A percentile compares a stretch with the other conserved stretches of the same genome.
Conservation (phyloP, 2,797 vertebrate genomes). For the Botia almorhae region DNA sequence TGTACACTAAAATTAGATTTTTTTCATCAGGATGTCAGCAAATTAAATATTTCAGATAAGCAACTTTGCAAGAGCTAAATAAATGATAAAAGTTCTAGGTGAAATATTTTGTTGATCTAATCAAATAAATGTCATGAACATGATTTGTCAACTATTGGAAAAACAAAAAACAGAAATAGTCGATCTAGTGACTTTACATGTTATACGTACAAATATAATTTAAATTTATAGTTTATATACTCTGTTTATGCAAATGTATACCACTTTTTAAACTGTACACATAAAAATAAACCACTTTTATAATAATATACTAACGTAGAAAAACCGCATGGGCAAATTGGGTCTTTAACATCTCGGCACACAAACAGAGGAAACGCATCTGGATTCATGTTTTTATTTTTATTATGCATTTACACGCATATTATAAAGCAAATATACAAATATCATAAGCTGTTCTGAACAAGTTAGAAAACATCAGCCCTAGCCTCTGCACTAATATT, state of each 20-base stretch:
- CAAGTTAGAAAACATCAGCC: conserved; percentile 85
- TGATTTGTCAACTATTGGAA: background rate
- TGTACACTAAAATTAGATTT: conserved; percentile 15
- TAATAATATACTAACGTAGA: background rate
- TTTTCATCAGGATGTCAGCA: conserved; percentile 23
- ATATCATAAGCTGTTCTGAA: conserved; percentile 85
- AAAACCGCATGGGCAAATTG: background rate
- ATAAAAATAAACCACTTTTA: background rate
- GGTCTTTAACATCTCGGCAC: background rate
- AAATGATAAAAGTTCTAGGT: conserved; percentile 21
- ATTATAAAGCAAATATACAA: conserved; percentile 93
- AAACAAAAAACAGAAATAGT: background rate
- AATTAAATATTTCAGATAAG: conserved; percentile 18
- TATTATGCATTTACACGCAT: conserved; percentile 94
- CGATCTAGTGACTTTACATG: background rate
- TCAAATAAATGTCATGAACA: background rate
- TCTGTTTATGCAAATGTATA: background rate
- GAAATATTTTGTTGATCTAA: background rate
- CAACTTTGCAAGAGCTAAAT: conserved; percentile 31
- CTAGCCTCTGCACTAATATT: conserved; percentile 85
- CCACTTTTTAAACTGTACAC: background rate
- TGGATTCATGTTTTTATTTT: conserved; percentile 76
- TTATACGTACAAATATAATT: background rate
- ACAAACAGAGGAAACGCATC: background rate
- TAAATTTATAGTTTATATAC: background rate